Evolutionary conservation across 2,113 vertebrate genomes (phyloP).

Genomic region (Sander lucioperca): DNA sequence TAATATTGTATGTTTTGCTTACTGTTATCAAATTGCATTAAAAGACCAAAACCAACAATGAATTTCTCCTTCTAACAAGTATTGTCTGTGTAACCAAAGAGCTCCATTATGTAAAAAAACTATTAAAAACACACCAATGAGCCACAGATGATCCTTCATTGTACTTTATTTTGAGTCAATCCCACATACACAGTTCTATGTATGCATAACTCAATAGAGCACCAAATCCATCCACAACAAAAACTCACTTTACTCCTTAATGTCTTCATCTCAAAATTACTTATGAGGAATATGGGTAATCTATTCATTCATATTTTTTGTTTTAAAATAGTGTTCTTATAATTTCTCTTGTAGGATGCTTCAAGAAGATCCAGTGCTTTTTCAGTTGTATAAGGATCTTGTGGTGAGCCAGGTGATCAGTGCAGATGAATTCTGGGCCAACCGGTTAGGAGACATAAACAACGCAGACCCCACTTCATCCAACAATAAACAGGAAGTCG

Average conservation of each 20-base stretch:
- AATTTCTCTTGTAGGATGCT: constrained; percentile 90
- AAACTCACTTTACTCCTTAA: not conserved
- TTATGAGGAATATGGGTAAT: not conserved
- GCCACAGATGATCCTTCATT: not conserved
- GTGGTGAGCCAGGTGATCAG: constrained; percentile 99
- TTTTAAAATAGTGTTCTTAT: not conserved
- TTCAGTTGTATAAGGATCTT: constrained; percentile 99
- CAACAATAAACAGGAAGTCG: constrained; percentile 95
- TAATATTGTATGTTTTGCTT: not conserved
- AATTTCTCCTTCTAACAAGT: not conserved
- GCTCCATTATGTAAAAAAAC: not conserved
- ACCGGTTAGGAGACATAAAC: constrained; percentile 91
- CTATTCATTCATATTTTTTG: not conserved
- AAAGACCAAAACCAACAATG: not conserved
- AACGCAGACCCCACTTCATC: constrained; percentile 84
- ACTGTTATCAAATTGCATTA: not conserved
- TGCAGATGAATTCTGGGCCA: constrained; percentile 99
- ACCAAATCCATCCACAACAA: not conserved
- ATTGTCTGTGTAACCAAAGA: not conserved
- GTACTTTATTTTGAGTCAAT: not conserved
- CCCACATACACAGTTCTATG: not conserved
- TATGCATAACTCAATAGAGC: not conserved
- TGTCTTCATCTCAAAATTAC: not conserved
- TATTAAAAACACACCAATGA: not conserved
- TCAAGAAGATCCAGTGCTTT: constrained; percentile 98